These are phyloP conservation scores for Ditylenchus weischeri DNA, from an alignment of 2,888 invertebrate species.

Conservation along the genomic window DNA sequence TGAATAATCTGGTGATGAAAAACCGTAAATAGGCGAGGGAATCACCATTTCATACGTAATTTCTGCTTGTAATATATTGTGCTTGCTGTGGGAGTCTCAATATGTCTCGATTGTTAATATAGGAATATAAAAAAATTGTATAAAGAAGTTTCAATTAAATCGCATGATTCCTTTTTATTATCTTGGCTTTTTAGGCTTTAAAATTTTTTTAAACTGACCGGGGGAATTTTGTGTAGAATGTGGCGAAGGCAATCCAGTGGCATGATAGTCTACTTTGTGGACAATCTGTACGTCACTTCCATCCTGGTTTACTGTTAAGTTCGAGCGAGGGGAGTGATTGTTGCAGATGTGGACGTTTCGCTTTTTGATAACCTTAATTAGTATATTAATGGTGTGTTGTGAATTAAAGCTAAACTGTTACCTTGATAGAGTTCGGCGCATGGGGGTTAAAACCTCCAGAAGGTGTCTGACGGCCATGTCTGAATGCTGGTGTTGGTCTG, in stretches of 20 bases:
- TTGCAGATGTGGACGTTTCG: constrained; percentile 24
- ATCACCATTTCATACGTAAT: no score
- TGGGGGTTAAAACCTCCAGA: constrained; percentile 56
- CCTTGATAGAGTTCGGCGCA: constrained; percentile 55
- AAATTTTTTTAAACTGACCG: background rate
- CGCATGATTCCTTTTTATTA: no score
- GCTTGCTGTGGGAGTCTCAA: no score
- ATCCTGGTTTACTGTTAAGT: constrained; percentile 24
- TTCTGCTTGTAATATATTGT: no score
- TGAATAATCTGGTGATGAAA: no score
- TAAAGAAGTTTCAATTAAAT: no score
- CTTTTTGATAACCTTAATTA: constrained; percentile 25
- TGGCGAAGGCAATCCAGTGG: constrained; percentile 2
- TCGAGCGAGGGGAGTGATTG: constrained; percentile 21
- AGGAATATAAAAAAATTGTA: no score
- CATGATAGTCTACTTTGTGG: constrained; percentile 47
- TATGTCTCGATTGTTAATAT: no score
- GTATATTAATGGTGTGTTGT: no score
- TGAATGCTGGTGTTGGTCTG: constrained; percentile 54
- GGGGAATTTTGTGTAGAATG: background rate
- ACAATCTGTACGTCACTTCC: constrained; percentile 40
- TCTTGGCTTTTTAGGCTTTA: no score
- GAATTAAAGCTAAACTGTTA: constrained; percentile 23
- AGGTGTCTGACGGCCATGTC: constrained; percentile 43
- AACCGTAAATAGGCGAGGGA: no score